Percentiles rank a stretch among this genome's conserved stretches.
These are phyloP conservation scores for Cyrtorhinus lividipennis DNA, from an alignment of 1,140 invertebrate species.

Conservation along the genomic window DNA sequence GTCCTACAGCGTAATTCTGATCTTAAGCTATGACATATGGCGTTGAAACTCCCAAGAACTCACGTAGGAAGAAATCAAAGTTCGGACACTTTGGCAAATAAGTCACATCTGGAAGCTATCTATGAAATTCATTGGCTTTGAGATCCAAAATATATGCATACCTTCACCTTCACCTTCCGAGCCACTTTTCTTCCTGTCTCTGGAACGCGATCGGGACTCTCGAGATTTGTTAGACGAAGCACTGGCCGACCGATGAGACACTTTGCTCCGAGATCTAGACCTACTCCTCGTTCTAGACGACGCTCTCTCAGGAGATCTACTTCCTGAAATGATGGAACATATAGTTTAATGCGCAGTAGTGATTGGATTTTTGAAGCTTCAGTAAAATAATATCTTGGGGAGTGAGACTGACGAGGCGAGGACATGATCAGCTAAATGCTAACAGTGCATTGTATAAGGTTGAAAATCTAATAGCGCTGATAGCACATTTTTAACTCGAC, in stretches of 20 bases:
- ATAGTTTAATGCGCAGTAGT: no score
- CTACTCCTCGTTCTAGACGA: background rate
- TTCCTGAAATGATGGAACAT: background rate
- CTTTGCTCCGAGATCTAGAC: slow-evolving; percentile 1
- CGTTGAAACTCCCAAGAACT: slow-evolving; percentile 31
- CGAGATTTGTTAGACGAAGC: slow-evolving; percentile 10
- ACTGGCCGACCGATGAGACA: slow-evolving; percentile 12
- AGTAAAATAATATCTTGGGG: no score
- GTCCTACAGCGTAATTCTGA: background rate
- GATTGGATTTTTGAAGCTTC: no score
- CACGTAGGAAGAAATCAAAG: no score
- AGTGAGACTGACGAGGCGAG: no score
- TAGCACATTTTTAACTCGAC: background rate
- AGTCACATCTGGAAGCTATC: no score
- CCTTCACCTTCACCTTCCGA: slow-evolving; percentile 37
- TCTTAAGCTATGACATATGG: background rate
- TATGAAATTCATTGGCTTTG: no score
- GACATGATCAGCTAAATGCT: no score
- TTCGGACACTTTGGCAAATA: no score
- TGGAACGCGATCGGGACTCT: background rate
- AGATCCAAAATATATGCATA: no score
- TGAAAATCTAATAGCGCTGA: background rate
- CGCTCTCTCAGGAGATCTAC: background rate
- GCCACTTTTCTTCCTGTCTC: slow-evolving; percentile 23
- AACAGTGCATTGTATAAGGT: no score